A percentile compares a stretch with the other conserved stretches of the same genome.
Evolutionary conservation across 2,888 invertebrate species (phyloP).

Genomic region (Lasioglossum leucozonium): DNA sequence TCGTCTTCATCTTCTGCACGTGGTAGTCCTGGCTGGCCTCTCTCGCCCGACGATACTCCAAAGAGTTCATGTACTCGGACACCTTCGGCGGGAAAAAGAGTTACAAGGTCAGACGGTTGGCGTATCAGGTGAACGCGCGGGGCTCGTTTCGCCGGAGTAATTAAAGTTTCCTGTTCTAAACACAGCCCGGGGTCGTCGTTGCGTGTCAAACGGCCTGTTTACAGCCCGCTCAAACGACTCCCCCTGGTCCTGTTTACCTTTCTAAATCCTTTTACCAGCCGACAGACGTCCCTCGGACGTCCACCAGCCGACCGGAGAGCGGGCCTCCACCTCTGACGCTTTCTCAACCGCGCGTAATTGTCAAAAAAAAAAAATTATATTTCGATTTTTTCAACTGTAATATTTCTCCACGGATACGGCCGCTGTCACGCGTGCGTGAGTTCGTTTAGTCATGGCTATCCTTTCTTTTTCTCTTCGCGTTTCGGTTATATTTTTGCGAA

Average conservation of each 20-base stretch:
- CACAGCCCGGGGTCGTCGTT: slow-evolving; percentile 55
- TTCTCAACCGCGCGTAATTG: background rate
- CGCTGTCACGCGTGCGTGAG: background rate
- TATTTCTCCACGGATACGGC: background rate
- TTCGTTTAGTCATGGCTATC: background rate
- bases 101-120: slow-evolving; percentile 62
- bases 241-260: slow-evolving; percentile 10
- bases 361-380: background rate
- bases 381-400: background rate
- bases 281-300: background rate
- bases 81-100: slow-evolving; percentile 69
- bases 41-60: slow-evolving; percentile 67
- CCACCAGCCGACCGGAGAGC: background rate
- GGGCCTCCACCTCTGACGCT: background rate
- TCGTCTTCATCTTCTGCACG: slow-evolving; percentile 60
- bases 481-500: too few species aligned
- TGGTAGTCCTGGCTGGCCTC: slow-evolving; percentile 67
- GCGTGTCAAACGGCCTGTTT: slow-evolving; percentile 66
- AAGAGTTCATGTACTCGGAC: slow-evolving; percentile 70
- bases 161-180: slow-evolving; percentile 71
- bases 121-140: slow-evolving; percentile 54
- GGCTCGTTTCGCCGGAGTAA: slow-evolving; percentile 66
- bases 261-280: slow-evolving; percentile 36
- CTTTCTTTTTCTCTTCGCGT: too few species aligned
- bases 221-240: slow-evolving; percentile 11